phyloP scores from a whole-genome alignment of 2,113 vertebrate genomes.

The Opisthocomus hoazin region DNA sequence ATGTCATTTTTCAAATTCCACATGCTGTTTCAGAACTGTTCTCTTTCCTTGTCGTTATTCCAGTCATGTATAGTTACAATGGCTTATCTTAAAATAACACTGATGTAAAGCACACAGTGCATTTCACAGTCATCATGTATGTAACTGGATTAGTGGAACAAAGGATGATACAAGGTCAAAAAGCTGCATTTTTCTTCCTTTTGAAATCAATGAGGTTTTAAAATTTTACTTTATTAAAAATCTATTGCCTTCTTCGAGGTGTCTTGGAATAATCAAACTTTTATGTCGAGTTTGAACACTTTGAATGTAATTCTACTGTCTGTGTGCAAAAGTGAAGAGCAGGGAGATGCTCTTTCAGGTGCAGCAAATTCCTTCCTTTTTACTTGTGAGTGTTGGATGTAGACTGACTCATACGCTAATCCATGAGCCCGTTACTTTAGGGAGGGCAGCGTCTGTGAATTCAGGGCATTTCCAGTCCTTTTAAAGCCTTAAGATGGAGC shows the following conservation, averaged over 20 bases:
- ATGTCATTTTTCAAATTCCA: neutral
- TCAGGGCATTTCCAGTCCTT: slow-evolving; percentile 1
- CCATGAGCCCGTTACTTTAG: neutral
- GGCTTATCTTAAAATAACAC: slow-evolving; percentile 31
- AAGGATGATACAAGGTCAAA: slow-evolving; percentile 32
- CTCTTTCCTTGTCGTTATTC: neutral
- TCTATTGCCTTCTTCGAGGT: neutral
- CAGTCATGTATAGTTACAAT: neutral
- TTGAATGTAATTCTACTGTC: slow-evolving; percentile 29
- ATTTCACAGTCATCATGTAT: neutral
- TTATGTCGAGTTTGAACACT: slow-evolving; percentile 23
- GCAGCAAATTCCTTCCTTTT: slow-evolving; percentile 9
- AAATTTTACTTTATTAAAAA: slow-evolving; percentile 26
- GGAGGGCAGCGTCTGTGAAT: neutral
- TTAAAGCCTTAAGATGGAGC: neutral
- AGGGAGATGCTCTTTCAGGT: slow-evolving; percentile 14
- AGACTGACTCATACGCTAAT: neutral
- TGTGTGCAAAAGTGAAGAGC: neutral
- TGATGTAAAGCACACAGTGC: neutral
- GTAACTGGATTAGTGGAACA: neutral
- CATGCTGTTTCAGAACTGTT: neutral
- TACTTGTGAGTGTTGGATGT: neutral
- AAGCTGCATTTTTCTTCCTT: slow-evolving; percentile 22
- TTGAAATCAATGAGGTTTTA: slow-evolving; percentile 12
- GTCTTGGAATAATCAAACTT: slow-evolving; percentile 26